Base-by-base conservation (phyloP, 2,888 invertebrate genomes). In the Ennomos fuscantarius region DNA sequence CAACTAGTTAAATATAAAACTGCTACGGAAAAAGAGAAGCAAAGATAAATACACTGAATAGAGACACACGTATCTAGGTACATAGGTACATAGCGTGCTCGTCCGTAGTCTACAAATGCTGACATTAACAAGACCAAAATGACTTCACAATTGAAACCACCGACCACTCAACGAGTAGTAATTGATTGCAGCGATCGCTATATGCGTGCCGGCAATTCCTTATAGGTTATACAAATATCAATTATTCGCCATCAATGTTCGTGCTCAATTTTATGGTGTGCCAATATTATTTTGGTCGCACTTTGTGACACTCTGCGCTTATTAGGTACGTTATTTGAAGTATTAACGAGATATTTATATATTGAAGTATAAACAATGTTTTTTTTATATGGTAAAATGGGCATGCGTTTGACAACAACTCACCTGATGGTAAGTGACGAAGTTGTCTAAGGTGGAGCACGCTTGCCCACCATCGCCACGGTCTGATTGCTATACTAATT, bases 101-200 rank as follows among this genome's bases (percentile, higher is more conserved):
- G 34, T 45, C n/a, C 37, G 9, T 43, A 49, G 40, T 35, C 33
- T 40, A 43, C 44, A 37, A 49, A 55, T 24, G 31, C 60, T 62
- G 54, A 62, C 63, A 53, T 60, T 60, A 60, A 66, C 63, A 64
- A 66, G 74, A 81, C 79, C 76, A 80, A 81, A 85, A 80, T 78
- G 77, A 82, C 77, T 75, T 66, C 71, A 79, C 88, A 90, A 89
- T 90, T 91, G 89, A 81, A 82, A 81, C 76, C 65, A 76, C 69
- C 78, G 78, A 78, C 78, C 82, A 81, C 79, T 87, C 87, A 89
- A 90, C 83, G 74, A 87, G 84, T 70, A 77, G 85, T 88, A 90
- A 90, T 91, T 89, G 89, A 85, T 84, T 83, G 80, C 70, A 72
- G 69, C 70, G 79, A 83, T 83, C 79, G 75, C 77, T 80, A 81